Base-by-base conservation (phyloP, 2,888 invertebrate genomes). In the Philonicus albiceps region DNA sequence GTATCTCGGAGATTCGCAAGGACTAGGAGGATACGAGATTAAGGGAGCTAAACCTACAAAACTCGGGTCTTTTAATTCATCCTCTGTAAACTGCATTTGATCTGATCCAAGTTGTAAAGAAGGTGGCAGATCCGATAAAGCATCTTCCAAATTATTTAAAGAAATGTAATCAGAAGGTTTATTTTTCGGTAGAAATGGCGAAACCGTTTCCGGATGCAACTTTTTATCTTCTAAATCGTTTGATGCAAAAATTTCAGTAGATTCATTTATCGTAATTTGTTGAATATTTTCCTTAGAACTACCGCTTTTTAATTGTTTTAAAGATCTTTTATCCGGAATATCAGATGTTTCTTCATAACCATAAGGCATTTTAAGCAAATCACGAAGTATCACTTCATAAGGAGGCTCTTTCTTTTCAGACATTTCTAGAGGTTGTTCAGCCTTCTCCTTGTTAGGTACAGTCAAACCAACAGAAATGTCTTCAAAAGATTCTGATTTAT, bases 401-500 rank as follows among this genome's bases (percentile, higher is more conserved):
- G 40, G 40, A 43, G 40, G 40, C 13, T 43, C 40, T 13, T 43
- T 43, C 16, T 43, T 37, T 89, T 81, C 19, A 6, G 49, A 16
- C 43, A 13, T 49, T 49, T 78, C 49, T 27, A 78, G 11, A 19
- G 27, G 22, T 16, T 49, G 49, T 5, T 78, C 78, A 43, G 49
- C 49, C 22, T 13, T 74, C 19, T 74, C 31, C 11, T 31, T 74
- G n/a, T 30, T 31, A 74, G 31, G n/a, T 1, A 6, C 22, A 31
- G 0, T 16, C 31, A 8, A 40, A 1, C 1, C 3, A 13, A 11
- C 27, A 11, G 7, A 13, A 27, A 78, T 30, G 13, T 22, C 11
- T 22, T 83, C 81, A 22, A 3, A 27, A 19, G 81, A 64, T 37
- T 13, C 55, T n/a, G 37, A 64, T 7, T 64, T 64, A 34, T 73